A percentile compares a stretch with the other conserved stretches of the same genome.
Evolutionary conservation across 2,888 invertebrate genomes (phyloP).

Genomic region (Meteorus colon): DNA sequence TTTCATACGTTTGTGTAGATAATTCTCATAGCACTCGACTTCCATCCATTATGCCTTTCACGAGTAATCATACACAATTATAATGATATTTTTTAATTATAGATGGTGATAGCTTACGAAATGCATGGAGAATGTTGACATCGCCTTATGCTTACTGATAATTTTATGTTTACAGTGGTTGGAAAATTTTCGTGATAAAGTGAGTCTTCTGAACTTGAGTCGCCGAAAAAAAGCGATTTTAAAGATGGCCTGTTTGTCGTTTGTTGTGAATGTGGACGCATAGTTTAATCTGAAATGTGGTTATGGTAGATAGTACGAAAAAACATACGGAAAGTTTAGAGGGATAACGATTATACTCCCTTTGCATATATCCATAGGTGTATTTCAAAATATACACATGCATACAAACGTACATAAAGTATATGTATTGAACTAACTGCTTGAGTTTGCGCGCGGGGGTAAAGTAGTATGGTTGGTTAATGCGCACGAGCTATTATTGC

Average conservation of each 20-base stretch:
- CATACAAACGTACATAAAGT: not conserved
- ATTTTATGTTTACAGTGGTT: not conserved
- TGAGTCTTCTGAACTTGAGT: not conserved
- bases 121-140: not conserved
- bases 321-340: not conserved
- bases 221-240: too few relatives aligned
- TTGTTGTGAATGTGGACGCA: not conserved
- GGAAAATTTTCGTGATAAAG: not conserved
- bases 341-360: not conserved
- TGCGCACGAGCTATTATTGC: conserved; percentile 48
- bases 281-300: not conserved
- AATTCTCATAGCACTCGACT: too few relatives aligned
- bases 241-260: not conserved
- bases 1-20: too few relatives aligned
- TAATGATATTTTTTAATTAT: too few relatives aligned
- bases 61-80: too few relatives aligned
- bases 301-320: not conserved
- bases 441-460: not conserved
- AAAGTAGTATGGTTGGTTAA: conserved; percentile 3
- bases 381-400: not conserved
- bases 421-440: not conserved
- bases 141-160: not conserved
- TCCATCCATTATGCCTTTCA: too few relatives aligned
- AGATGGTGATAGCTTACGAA: too few relatives aligned
- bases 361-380: not conserved